Base-by-base conservation (phyloP, 64 coral and sea anemone genomes). In the Stichodactyla helianthus region DNA sequence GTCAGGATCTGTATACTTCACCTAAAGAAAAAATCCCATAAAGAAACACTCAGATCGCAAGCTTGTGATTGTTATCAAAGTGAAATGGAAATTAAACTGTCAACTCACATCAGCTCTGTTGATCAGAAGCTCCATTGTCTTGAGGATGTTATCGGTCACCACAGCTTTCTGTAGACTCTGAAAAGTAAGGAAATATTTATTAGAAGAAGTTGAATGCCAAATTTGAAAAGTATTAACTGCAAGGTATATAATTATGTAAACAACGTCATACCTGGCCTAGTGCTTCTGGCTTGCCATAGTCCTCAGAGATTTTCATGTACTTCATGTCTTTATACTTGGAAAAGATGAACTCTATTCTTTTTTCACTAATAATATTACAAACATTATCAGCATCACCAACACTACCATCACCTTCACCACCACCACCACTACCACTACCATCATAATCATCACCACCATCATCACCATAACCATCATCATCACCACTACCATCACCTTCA, bases 101-200 rank as follows among this genome's bases (percentile, higher is more conserved):
- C 55, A 11, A 87, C 88, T 92, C 88, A 98, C 96, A 88, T 94
- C 89, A 52, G 91, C 96, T 53, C 89, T 94, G 85, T 94, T 95
- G 22, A 98, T 88, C 65, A 98, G 91, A 31, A 98, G 77, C 59
- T 95, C 93, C 92, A 98, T 94, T 26, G 96, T 98, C 10, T 86
- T 85, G 50, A 92, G 15, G 51, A 98, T 79, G 64, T 98, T 81
- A 25, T 95, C 90, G 5, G 93, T 98, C 22, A 92, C 58, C n/a
- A 98, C 96, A 31, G 93, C 82, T 50, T 92, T 74, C 53, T 87
- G 90, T 9, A 98, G 16, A 54, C 78, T 81, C 78, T 81, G 51
- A 18, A 79, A 79, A 81, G 52, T 0, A 22, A 7, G 10, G 26
- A 6, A 20, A 22, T 6, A n/a, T 70, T 23, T 20, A 16, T 6